Evolutionary conservation across 2,797 vertebrate genomes (phyloP).

Genomic region (Hafferia zeledoni): DNA sequence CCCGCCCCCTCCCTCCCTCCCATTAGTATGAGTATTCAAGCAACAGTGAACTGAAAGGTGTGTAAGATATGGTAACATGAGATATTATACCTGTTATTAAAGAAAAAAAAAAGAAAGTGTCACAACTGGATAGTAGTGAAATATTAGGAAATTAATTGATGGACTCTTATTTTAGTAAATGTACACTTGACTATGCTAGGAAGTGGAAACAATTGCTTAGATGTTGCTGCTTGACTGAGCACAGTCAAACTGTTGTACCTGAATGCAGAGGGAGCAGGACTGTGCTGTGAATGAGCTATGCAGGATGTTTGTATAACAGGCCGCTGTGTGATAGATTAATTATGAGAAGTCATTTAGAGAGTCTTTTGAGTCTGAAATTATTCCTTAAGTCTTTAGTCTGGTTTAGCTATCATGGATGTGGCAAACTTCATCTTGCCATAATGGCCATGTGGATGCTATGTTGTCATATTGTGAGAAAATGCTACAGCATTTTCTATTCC

Average conservation of each 20-base stretch:
- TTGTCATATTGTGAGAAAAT: neutral
- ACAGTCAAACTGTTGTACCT: neutral
- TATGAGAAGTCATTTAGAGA: neutral
- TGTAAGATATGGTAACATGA: neutral
- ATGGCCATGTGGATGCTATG: neutral
- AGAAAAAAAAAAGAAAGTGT: neutral
- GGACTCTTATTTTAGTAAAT: neutral
- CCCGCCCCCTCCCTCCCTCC: too few relatives aligned
- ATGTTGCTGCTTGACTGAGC: neutral
- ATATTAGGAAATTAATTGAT: neutral
- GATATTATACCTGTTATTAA: neutral
- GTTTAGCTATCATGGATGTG: fast-evolving
- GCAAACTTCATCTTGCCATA: neutral
- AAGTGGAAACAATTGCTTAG: neutral
- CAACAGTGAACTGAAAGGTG: neutral
- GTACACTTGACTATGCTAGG: neutral
- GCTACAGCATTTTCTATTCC: neutral
- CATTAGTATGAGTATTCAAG: neutral
- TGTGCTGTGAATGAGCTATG: neutral
- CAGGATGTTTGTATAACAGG: neutral
- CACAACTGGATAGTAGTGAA: neutral
- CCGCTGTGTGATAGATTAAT: neutral
- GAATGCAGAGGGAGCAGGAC: neutral
- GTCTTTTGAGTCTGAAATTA: neutral
- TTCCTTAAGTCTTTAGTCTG: neutral